Percentiles rank a stretch among this genome's conserved stretches.
These are phyloP conservation scores for Teinopalpus imperialis DNA, from an alignment of 2,888 invertebrate species.

Conservation along the genomic window DNA sequence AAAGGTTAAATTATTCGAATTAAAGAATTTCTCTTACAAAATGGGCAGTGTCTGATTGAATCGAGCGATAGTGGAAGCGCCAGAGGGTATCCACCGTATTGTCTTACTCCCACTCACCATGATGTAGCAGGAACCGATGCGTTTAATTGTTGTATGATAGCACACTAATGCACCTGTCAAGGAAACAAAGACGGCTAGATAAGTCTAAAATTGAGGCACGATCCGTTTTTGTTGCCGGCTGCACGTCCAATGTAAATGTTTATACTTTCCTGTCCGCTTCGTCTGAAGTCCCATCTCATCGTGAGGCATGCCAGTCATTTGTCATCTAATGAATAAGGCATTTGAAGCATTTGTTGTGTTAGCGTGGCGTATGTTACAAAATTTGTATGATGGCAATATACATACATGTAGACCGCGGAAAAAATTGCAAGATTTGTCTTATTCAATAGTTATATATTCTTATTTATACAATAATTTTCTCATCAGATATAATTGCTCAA, in stretches of 20 bases:
- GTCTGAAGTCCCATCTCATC: conserved; percentile 60
- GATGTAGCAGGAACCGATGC: conserved; percentile 68
- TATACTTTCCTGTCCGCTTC: conserved; percentile 70
- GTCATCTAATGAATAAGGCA: conserved; percentile 46
- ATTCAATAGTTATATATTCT: too few species aligned
- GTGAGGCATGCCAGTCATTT: conserved; percentile 74
- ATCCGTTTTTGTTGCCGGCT: conserved; percentile 51
- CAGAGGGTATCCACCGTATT: conserved; percentile 36
- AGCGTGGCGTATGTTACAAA: conserved; percentile 14
- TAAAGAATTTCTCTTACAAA: conserved; percentile 65
- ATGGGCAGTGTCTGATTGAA: conserved; percentile 42
- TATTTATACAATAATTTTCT: too few species aligned
- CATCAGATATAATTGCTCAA: too few species aligned
- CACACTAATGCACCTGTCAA: conserved; percentile 81
- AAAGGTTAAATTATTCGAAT: neutral
- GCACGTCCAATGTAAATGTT: conserved; percentile 75
- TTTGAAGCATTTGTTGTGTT: conserved; percentile 19
- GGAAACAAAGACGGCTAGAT: conserved; percentile 76
- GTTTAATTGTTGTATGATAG: conserved; percentile 80
- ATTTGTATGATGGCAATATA: too few species aligned
- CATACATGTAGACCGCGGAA: too few species aligned
- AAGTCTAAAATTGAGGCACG: conserved; percentile 74
- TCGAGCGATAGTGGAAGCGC: conserved; percentile 30
- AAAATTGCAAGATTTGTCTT: too few species aligned
- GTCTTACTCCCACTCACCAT: conserved; percentile 54